Base-by-base conservation (phyloP, 2,113 vertebrate species). In the Stictonetta naevosa region DNA sequence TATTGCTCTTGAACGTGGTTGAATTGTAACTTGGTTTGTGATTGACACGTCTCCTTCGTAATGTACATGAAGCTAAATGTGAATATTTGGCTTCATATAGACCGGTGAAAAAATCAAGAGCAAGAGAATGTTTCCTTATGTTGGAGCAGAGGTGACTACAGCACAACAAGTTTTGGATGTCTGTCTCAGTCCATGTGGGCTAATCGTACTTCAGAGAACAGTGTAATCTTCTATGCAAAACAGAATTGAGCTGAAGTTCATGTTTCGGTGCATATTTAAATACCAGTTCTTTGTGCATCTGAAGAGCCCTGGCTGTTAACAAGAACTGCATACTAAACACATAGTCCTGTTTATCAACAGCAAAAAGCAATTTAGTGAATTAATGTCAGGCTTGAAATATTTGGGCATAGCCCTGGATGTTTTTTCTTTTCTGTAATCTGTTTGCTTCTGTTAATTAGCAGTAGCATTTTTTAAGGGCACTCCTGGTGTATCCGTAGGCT, bases 121-220 rank as follows among this genome's bases (percentile, higher is more conserved):
- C 0, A 0, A 72, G 52, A 76, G 53, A 44, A 26, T 31, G 5
- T 53, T 26, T 33, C 31, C 34, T n/a, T 53, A 6, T 3, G 12
- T 44, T 64, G 29, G 31, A 50, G 34, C 38, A 73, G 50, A 76
- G 48, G 29, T 29, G 13, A 21, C 28, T 59, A 7, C 26, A 68
- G 71, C 22, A 23, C 31, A 69, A 22, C 29, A 7, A 26, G 34
- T 64, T n/a, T 17, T 23, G 29, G 8, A 44, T 46, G 19, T 53
- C 31, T 83, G 8, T 50, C 50, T 11, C 16, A 55, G 38, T 63
- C 38, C 22, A 7, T 2, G 0, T 64, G 67, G 34, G 33, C 29
- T 79, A 56, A 36, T 77, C 34, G 16, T 1, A 8, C 34, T 52
- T 59, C 34, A 48, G 62, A 68, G 38, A 64, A 48, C 6, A 42